Base-by-base conservation (phyloP, 2,797 vertebrate species). In the Anabacerthia variegaticeps region DNA sequence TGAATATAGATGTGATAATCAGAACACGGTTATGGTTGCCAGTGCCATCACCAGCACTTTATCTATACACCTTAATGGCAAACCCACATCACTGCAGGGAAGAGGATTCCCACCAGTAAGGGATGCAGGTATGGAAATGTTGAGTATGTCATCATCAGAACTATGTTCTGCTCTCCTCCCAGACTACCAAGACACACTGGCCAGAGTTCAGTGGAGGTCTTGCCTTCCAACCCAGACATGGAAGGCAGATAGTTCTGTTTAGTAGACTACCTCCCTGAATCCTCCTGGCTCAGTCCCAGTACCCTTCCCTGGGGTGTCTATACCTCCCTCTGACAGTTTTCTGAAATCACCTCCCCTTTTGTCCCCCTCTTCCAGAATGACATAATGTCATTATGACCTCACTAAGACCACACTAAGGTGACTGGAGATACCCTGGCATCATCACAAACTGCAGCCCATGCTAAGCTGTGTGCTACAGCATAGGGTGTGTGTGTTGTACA, bases 401-500 rank as follows among this genome's bases (percentile, higher is more conserved):
- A 44, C 20, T 44, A 44, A 44, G 44, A 21, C 21, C 39, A 27
- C 39, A 7, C 12, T 16, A 10, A 37, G 12, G 14, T 48, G 30
- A 10, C 21, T n/a, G 68, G 8, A 21, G 14, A 6, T 16, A 67
- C 19, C 18, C 5, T 14, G 3, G 7, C 24, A 56, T 27, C 9
- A 7, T 10, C 54, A 72, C 11, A 17, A 20, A 7, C 28, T 36
- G 24, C 28, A 90, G 14, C 37, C n/a, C 9, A 8, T 37, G 48
- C 16, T 49, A 14, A 68, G 14, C 32, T 58, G 32, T n/a, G 61
- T 43, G 46, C 43, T 54, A 7, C 18, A 23, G 5, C 24, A 26
- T 12, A 36, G 5, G 3, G 5, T 6, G 5, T 21, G 37, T 9
- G 8, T 19, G 8, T 5, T 18, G 10, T 7, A 12, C 44, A 30